A percentile compares a stretch with the other conserved stretches of the same genome.
phyloP scores from a whole-genome alignment of 2,888 invertebrate genomes.

The Philhelius pedissequus region DNA sequence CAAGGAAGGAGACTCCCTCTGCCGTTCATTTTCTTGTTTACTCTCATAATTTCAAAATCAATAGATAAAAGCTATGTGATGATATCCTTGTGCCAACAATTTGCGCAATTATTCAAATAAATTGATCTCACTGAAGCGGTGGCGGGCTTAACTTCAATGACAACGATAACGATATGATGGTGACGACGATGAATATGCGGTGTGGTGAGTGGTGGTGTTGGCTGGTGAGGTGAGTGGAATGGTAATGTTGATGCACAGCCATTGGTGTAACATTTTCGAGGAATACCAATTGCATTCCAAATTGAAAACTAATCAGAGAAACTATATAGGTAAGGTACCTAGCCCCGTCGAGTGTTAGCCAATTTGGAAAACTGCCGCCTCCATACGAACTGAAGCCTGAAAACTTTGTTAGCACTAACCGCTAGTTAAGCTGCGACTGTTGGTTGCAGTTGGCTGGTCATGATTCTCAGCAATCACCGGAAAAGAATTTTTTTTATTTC shows the following conservation, averaged over 20 bases:
- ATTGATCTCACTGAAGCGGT: conserved; percentile 65
- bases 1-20: conserved; percentile 11
- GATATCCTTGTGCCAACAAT: conserved; percentile 68
- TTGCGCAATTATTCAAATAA: conserved; percentile 69
- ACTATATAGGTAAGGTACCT: too few species aligned
- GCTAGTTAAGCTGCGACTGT: conserved; percentile 56
- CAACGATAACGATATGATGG: neutral
- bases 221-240: neutral
- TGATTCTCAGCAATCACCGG: conserved; percentile 60
- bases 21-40: conserved; percentile 72
- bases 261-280: conserved; percentile 48
- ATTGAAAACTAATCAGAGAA: conserved; percentile 64
- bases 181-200: neutral
- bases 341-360: neutral
- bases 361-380: conserved; percentile 36
- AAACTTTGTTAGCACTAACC: conserved; percentile 56
- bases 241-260: neutral
- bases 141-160: conserved; percentile 28
- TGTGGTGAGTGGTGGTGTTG: neutral
- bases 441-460: conserved; percentile 38
- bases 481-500: conserved; percentile 13
- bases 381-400: conserved; percentile 27
- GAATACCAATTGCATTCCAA: conserved; percentile 48
- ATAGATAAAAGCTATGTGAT: conserved; percentile 75
- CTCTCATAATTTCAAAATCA: conserved; percentile 79